Evolutionary conservation across 2,113 vertebrate species (phyloP).

Genomic region (Neomonachus schauinslandi): DNA sequence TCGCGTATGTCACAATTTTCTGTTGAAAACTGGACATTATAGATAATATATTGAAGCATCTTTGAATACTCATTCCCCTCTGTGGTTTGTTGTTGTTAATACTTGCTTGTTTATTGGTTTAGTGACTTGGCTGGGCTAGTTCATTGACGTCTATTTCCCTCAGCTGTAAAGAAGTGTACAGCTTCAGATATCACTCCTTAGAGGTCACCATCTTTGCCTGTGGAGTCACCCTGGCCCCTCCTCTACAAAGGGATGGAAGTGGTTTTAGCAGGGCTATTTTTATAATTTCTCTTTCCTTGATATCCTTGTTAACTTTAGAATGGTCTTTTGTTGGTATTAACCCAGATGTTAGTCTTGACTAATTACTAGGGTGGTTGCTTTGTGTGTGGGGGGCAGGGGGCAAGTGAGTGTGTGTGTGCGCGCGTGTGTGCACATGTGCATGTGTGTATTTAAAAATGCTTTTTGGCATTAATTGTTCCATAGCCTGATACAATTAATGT

Average conservation of each 20-base stretch:
- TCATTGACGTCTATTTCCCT: not conserved
- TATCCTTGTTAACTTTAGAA: constrained; percentile 7
- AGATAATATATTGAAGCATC: not conserved
- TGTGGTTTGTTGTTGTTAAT: not conserved
- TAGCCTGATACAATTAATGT: constrained; percentile 11
- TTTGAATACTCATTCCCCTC: not conserved
- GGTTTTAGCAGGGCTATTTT: constrained; percentile 18
- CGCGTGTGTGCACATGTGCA: not conserved
- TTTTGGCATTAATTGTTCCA: constrained; percentile 13
- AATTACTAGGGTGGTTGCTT: not conserved
- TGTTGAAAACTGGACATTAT: constrained; percentile 3
- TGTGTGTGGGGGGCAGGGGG: not conserved
- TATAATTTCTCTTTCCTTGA: not conserved
- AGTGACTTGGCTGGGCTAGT: not conserved
- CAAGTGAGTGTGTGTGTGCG: not conserved
- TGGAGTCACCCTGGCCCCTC: not conserved
- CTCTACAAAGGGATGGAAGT: not conserved
- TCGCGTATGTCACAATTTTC: constrained; percentile 10
- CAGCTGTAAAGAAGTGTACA: not conserved
- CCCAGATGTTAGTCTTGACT: not conserved
- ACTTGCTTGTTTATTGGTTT: constrained; percentile 22
- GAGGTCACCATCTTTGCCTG: not conserved
- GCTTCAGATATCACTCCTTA: not conserved
- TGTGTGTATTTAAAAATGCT: constrained; percentile 4
- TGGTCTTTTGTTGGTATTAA: not conserved